phyloP scores from a whole-genome alignment of 2,888 invertebrate species.

The Monochamus alternatus region DNA sequence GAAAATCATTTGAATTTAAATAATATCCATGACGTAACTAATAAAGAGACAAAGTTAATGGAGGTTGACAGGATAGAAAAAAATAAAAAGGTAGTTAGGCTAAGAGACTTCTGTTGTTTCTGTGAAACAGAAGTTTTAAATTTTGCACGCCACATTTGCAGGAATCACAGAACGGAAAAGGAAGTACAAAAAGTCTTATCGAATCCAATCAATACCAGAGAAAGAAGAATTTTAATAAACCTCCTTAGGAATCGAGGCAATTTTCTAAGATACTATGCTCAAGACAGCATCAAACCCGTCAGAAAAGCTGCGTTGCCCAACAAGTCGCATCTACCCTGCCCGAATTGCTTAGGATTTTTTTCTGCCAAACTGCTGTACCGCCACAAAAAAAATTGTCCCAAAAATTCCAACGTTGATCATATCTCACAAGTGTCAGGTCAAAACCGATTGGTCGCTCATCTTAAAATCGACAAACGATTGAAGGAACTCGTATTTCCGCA shows the following conservation, averaged over 20 bases:
- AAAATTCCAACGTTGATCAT: not conserved
- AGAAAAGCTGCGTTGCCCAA: not conserved
- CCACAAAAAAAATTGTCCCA: constrained; percentile 38
- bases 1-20: too few relatives aligned
- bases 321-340: constrained; percentile 35
- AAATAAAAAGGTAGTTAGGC: too few relatives aligned
- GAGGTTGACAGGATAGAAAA: too few relatives aligned
- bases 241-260: constrained; percentile 44
- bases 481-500: constrained; percentile 37
- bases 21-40: too few relatives aligned
- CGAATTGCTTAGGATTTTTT: constrained; percentile 40
- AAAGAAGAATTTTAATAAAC: constrained; percentile 34
- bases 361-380: constrained; percentile 30
- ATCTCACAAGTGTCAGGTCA: not conserved
- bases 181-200: constrained; percentile 38
- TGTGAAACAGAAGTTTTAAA: constrained; percentile 44
- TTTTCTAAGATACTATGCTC: constrained; percentile 30
- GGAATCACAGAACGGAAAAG: constrained; percentile 38
- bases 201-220: not conserved
- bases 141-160: constrained; percentile 43
- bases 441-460: not conserved
- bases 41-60: too few relatives aligned
- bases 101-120: constrained; percentile 31
- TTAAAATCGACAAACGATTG: not conserved
- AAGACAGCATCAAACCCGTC: constrained; percentile 33